phyloP scores from a whole-genome alignment of 1,140 invertebrate species.

The Vanessa atalanta region DNA sequence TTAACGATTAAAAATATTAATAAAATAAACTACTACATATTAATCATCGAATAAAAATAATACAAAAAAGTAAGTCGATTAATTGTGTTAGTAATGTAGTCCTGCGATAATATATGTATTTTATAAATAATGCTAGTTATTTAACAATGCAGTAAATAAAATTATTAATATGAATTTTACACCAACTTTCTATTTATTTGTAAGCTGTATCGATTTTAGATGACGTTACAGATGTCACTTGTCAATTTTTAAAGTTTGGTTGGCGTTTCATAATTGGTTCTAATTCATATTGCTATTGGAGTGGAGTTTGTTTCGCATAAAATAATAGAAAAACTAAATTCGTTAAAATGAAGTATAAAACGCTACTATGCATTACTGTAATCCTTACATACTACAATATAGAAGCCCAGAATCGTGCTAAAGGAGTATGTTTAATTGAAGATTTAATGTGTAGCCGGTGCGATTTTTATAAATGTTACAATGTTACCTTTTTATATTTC shows the following conservation, averaged over 20 bases:
- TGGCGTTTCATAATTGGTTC: conserved; percentile 47
- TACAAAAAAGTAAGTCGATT: too few species aligned
- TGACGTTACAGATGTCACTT: conserved; percentile 23
- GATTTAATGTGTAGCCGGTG: conserved; percentile 20
- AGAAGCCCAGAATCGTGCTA: conserved; percentile 63
- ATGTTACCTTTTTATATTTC: conserved; percentile 44
- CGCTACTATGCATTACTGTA: conserved; percentile 54
- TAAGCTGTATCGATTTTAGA: conserved; percentile 9
- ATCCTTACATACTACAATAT: conserved; percentile 61
- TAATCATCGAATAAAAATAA: too few species aligned
- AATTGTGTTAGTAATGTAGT: too few species aligned
- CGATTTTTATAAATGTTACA: background rate
- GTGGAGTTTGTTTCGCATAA: conserved; percentile 1
- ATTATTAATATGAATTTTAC: background rate
- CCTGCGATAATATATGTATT: too few species aligned
- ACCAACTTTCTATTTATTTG: background rate
- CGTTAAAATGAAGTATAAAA: conserved; percentile 63
- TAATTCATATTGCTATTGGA: conserved; percentile 16
- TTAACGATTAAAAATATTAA: too few species aligned
- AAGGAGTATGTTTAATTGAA: conserved; percentile 53
- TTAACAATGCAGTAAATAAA: background rate
- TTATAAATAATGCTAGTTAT: background rate
- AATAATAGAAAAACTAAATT: conserved; percentile 19
- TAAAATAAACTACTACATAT: too few species aligned
- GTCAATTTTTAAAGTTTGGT: conserved; percentile 28